These are phyloP conservation scores for Hypsopygia costalis DNA, from an alignment of 2,888 invertebrate genomes.

Conservation along the genomic window DNA sequence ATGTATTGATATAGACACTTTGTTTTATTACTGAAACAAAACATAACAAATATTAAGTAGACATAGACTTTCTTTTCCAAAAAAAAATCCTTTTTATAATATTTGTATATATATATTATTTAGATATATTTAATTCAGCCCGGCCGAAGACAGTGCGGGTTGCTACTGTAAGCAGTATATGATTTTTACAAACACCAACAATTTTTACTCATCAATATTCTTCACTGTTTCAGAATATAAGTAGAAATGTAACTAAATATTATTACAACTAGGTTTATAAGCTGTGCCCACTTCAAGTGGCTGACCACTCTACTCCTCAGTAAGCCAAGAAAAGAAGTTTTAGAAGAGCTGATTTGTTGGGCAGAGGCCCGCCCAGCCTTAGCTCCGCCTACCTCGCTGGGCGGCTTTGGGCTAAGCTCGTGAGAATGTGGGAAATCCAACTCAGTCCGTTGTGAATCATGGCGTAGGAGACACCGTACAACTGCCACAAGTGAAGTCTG, in stretches of 20 bases:
- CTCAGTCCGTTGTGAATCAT: constrained; percentile 41
- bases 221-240: not conserved
- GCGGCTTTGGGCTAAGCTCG: constrained; percentile 31
- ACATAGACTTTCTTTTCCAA: no score
- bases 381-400: constrained; percentile 60
- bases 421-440: constrained; percentile 20
- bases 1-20: no score
- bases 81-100: no score
- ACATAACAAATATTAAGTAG: no score
- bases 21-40: no score
- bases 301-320: constrained; percentile 57
- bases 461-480: constrained; percentile 24
- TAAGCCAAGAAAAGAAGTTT: constrained; percentile 56
- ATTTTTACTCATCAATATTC: no score
- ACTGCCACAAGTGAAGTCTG: not conserved
- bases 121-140: no score
- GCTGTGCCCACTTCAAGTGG: constrained; percentile 35
- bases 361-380: constrained; percentile 51
- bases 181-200: no score
- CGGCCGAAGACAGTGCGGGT: no score
- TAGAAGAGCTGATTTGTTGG: constrained; percentile 59
- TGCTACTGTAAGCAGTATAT: no score
- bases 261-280: constrained; percentile 9
- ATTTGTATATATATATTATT: no score
- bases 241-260: constrained; percentile 7